These are phyloP conservation scores for Maccullochella peelii DNA, from an alignment of 2,113 vertebrate genomes.

Conservation along the genomic window DNA sequence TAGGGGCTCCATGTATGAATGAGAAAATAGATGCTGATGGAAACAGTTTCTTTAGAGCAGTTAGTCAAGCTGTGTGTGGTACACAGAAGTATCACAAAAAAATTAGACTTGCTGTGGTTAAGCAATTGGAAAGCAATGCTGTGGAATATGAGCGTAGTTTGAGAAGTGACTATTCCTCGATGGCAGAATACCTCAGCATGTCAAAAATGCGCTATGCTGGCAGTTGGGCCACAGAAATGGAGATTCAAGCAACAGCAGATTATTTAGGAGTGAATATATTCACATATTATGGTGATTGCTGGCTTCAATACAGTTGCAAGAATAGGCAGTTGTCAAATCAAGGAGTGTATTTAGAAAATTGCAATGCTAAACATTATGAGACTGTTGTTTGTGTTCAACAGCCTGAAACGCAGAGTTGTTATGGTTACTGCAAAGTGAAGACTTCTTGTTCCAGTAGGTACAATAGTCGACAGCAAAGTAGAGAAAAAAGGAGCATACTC, in stretches of 20 bases:
- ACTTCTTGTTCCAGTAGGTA: neutral
- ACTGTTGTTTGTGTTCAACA: neutral
- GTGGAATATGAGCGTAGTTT: neutral
- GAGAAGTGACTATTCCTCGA: neutral
- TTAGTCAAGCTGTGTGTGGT: conserved; percentile 5
- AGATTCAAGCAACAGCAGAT: conserved; percentile 10
- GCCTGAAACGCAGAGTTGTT: neutral
- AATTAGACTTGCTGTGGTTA: neutral
- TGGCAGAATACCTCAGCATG: neutral
- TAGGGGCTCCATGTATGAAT: neutral
- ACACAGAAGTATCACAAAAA: neutral
- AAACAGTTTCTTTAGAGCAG: neutral
- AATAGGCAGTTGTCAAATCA: neutral
- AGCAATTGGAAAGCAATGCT: neutral
- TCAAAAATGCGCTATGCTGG: neutral
- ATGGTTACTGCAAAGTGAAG: neutral
- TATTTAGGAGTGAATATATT: neutral
- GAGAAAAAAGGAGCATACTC: neutral
- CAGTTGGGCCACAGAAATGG: neutral
- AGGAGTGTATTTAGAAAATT: neutral
- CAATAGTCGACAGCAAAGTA: neutral
- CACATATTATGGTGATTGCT: neutral
- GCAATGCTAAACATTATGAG: conserved; percentile 2
- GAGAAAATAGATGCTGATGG: neutral
- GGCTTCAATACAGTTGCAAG: neutral